These are phyloP conservation scores for Amblyraja radiata DNA, from an alignment of 2,797 vertebrate genomes.

Conservation along the genomic window DNA sequence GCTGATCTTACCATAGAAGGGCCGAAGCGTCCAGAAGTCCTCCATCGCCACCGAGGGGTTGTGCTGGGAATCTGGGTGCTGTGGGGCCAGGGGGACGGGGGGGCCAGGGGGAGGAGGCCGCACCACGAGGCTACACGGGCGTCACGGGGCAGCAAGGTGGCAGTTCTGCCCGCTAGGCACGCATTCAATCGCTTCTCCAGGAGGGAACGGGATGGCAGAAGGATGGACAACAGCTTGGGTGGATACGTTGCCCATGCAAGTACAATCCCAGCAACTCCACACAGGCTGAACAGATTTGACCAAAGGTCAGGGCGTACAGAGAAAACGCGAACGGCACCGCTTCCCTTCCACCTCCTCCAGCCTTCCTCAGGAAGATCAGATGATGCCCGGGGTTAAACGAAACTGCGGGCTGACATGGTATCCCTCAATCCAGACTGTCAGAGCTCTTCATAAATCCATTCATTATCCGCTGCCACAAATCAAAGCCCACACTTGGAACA, in stretches of 20 bases:
- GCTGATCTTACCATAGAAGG: conserved; percentile 5
- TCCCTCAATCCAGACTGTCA: not conserved
- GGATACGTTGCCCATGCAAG: not conserved
- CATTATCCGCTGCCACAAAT: conserved; percentile 10
- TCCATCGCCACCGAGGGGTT: not conserved
- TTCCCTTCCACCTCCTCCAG: not conserved
- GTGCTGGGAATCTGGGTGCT: not conserved
- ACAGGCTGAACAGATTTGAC: not conserved
- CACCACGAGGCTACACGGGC: not conserved
- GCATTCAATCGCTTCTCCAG: not conserved
- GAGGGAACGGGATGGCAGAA: not conserved
- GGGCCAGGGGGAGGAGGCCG: too few relatives aligned
- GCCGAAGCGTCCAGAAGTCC: conserved; percentile 12
- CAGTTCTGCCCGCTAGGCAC: not conserved
- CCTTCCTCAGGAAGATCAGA: not conserved
- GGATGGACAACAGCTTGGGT: too few relatives aligned
- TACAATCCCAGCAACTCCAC: not conserved
- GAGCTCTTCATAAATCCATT: not conserved
- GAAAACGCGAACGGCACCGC: not conserved
- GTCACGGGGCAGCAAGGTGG: not conserved
- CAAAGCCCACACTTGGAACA: conserved; percentile 1
- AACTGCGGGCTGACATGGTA: not conserved
- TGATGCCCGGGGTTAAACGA: not conserved
- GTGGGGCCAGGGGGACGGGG: too few relatives aligned
- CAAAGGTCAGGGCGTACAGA: conserved; percentile 12